Conservation (phyloP, 2,113 vertebrate species). For the Coptodon bakossiorum region DNA sequence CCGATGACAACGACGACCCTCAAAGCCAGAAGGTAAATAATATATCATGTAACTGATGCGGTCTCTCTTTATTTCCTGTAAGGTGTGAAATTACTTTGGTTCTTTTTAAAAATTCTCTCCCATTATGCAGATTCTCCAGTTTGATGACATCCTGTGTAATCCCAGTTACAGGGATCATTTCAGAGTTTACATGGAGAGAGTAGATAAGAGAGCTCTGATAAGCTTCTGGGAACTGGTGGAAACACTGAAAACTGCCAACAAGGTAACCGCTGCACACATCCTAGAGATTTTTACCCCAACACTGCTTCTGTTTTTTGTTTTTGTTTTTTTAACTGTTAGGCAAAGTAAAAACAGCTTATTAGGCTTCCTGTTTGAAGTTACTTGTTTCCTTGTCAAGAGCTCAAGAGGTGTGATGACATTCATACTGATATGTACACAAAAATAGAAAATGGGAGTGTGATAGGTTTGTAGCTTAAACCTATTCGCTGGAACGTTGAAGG, state of each 20-base stretch:
- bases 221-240: slow-evolving; percentile 95
- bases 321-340: neutral
- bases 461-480: too few species aligned
- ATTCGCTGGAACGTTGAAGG: too few species aligned
- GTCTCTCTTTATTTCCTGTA: neutral
- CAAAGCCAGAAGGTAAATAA: slow-evolving; percentile 84
- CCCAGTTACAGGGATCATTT: slow-evolving; percentile 86
- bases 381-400: neutral
- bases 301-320: neutral
- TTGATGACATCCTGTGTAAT: slow-evolving; percentile 90
- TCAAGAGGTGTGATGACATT: neutral
- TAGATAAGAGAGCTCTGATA: slow-evolving; percentile 87
- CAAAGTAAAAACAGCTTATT: neutral
- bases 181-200: slow-evolving; percentile 87
- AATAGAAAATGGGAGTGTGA: neutral
- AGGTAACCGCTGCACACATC: slow-evolving; percentile 68
- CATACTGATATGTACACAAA: neutral
- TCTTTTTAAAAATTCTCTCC: neutral
- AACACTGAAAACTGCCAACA: slow-evolving; percentile 88
- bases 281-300: neutral
- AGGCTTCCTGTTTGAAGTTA: neutral
- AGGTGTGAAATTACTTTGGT: neutral
- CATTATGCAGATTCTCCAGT: slow-evolving; percentile 87
- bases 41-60: neutral
- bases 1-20: slow-evolving; percentile 82